These are phyloP conservation scores for Cactoblastis cactorum DNA, from an alignment of 2,888 invertebrate species.

Conservation along the genomic window DNA sequence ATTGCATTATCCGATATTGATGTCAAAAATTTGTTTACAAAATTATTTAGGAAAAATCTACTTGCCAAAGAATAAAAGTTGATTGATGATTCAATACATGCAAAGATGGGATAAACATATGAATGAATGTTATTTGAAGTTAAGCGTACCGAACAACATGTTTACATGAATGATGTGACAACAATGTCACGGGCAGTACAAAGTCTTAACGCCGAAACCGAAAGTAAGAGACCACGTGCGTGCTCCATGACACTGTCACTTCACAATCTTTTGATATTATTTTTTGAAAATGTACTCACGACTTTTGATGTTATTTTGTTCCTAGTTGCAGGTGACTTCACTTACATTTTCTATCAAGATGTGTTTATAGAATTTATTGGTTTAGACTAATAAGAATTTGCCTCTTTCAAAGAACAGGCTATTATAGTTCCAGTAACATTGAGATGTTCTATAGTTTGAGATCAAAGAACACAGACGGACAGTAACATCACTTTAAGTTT, in stretches of 20 bases:
- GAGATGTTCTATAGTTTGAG: no score
- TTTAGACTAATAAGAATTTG: no score
- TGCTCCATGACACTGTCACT: constrained; percentile 26
- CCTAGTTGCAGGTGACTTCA: neutral
- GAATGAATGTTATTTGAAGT: constrained; percentile 1
- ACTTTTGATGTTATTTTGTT: constrained; percentile 1
- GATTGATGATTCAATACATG: neutral
- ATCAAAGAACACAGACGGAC: no score
- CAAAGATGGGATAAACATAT: neutral
- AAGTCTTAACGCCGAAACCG: constrained; percentile 50
- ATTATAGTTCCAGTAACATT: no score
- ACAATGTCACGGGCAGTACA: constrained; percentile 38
- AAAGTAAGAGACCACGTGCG: constrained; percentile 51
- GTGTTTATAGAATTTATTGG: neutral
- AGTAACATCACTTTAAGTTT: no score
- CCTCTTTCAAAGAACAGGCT: no score
- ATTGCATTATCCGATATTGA: no score
- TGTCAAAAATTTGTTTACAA: no score
- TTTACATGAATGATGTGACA: constrained; percentile 36
- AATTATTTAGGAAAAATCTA: neutral
- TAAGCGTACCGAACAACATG: constrained; percentile 15
- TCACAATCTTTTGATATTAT: constrained; percentile 20
- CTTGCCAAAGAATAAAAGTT: neutral
- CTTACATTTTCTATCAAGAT: constrained; percentile 7
- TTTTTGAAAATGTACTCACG: constrained; percentile 21